These are phyloP conservation scores for Hemichromis elongatus DNA, from an alignment of 2,113 vertebrate genomes.

Conservation along the genomic window DNA sequence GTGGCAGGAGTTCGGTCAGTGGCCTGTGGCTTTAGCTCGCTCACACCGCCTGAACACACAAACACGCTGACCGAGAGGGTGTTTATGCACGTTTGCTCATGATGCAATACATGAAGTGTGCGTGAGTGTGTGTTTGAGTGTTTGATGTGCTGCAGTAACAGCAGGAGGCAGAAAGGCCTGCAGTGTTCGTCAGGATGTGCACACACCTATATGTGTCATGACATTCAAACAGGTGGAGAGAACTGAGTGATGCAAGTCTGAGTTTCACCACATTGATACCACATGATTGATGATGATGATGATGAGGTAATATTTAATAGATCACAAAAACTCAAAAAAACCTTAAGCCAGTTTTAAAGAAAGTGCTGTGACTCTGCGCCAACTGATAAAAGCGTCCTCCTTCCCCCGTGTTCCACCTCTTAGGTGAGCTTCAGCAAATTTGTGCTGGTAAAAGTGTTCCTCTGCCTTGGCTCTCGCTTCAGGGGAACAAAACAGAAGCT, in stretches of 20 bases:
- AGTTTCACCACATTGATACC: background rate
- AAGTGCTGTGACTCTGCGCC: background rate
- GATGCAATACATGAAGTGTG: background rate
- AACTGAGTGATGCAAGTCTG: background rate
- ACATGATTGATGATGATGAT: background rate
- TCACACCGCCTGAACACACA: background rate
- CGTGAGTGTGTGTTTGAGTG: background rate
- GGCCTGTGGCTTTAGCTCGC: constrained; percentile 2
- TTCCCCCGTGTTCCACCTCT: background rate
- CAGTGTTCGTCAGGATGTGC: background rate
- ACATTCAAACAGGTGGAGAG: background rate
- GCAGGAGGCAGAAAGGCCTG: background rate
- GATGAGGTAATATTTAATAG: background rate
- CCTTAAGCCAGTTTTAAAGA: background rate
- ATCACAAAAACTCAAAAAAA: background rate
- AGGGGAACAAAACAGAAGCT: background rate
- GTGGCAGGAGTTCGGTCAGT: background rate
- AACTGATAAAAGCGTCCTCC: background rate
- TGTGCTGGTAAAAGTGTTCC: background rate
- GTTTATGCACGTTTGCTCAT: background rate
- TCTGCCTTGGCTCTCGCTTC: background rate
- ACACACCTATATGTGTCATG: background rate
- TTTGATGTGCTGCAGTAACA: constrained; percentile 7
- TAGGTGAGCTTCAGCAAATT: background rate
- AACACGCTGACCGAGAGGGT: background rate